Base-by-base conservation (phyloP, 2,797 vertebrate genomes). In the Syncerus caffer region DNA sequence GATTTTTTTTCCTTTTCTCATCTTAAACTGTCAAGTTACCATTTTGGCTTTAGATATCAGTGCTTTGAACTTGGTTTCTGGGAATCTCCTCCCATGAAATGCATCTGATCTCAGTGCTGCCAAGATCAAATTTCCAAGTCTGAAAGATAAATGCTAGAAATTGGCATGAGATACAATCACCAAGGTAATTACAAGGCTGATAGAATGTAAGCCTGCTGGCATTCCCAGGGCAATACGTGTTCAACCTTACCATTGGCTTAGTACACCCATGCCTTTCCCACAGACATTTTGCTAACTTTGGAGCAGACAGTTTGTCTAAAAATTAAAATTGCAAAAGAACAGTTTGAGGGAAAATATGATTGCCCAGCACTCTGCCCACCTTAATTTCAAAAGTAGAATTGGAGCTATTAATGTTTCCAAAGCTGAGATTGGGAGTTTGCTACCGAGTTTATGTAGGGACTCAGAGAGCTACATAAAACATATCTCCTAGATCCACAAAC, bases 321-420 rank as follows among this genome's bases (percentile, higher is more conserved):
- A 93, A 95, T 93, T 89, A 93, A 93, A 87, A 16, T 80, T 95
- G 15, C 51, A 95, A 86, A 90, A 89, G 29, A 94, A 88, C 34
- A 51, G 21, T 51, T 17, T 34, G 25, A 96, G 25, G 47, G 34
- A 58, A 89, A 91, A 47, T 82, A 29, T 57, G 47, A 71, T 84
- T 84, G 14, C 3, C 57, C 38, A 78, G 34, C 31, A 88, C 17
- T 29, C n/a, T 79, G 7, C 15, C 38, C n/a, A 74, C 84, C 29
- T 82, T 85, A 27, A 84, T 85, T 98, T 96, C 45, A 9, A 84
- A 93, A 80, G n/a, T 55, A 17, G 82, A 85, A 10, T 50, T 92
- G 84, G 82, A 92, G 31, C 34, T 82, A 5, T 67, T 45, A 76
- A 76, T 27, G 38, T 14, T 4, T 88, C 27, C 57, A 85, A 91